Percentiles rank a stretch among this genome's conserved stretches.
These are phyloP conservation scores for Pyrrhosoma nymphula DNA, from an alignment of 2,888 invertebrate genomes.

Conservation along the genomic window DNA sequence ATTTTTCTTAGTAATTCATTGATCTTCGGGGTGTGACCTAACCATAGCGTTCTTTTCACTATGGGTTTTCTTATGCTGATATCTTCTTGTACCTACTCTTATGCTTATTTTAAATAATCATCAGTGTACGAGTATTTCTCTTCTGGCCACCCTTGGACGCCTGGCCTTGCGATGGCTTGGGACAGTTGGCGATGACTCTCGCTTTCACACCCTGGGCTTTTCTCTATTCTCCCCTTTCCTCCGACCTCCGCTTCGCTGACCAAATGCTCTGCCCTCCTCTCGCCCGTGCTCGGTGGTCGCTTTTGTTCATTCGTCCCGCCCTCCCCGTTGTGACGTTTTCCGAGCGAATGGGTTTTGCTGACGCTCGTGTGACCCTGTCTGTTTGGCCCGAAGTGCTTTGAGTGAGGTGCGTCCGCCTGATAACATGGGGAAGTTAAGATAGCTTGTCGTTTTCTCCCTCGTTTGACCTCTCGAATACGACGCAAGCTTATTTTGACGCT, in stretches of 20 bases:
- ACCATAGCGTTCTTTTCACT: too few relatives aligned
- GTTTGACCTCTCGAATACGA: too few relatives aligned
- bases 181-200: slow-evolving; percentile 5
- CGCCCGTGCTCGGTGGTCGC: neutral
- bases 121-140: neutral
- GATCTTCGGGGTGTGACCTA: too few relatives aligned
- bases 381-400: too few relatives aligned
- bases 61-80: too few relatives aligned
- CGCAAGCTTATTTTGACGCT: too few relatives aligned
- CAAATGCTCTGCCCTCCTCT: neutral
- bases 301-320: neutral
- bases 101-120: too few relatives aligned
- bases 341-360: neutral
- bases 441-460: too few relatives aligned
- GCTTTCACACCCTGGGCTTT: neutral
- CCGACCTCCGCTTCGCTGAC: neutral
- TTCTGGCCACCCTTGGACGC: neutral
- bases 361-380: neutral
- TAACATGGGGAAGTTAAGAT: too few relatives aligned
- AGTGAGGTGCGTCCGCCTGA: too few relatives aligned
- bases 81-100: too few relatives aligned
- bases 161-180: neutral
- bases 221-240: neutral
- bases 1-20: too few relatives aligned
- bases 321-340: neutral